Conservation (phyloP, 2,888 invertebrate species). For the Baccha elongata region DNA sequence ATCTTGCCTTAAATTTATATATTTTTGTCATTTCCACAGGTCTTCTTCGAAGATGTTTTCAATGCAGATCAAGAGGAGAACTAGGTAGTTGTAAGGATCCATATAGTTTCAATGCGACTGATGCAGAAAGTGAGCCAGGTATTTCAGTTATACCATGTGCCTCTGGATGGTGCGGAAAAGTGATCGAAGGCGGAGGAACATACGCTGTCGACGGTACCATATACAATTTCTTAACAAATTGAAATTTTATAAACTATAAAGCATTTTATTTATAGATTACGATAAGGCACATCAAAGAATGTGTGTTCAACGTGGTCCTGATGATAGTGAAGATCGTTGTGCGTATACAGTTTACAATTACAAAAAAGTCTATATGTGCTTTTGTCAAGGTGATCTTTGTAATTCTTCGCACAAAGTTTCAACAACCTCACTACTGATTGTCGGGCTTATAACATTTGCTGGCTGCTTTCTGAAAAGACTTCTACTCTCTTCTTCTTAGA, state of each 20-base stretch:
- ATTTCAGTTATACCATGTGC: slow-evolving; percentile 91
- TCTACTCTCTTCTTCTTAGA: slow-evolving; percentile 18
- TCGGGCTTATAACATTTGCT: slow-evolving; percentile 26
- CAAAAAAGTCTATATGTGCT: slow-evolving; percentile 94
- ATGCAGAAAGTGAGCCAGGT: slow-evolving; percentile 87
- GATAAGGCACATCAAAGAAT: slow-evolving; percentile 93
- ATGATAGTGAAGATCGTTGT: slow-evolving; percentile 94
- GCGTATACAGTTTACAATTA: slow-evolving; percentile 92
- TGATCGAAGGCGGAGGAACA: slow-evolving; percentile 90
- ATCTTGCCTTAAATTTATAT: no score
- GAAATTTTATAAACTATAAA: neutral
- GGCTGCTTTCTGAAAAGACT: slow-evolving; percentile 49
- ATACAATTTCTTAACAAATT: neutral
- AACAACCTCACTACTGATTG: slow-evolving; percentile 8
- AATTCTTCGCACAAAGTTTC: slow-evolving; percentile 82
- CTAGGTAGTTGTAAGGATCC: slow-evolving; percentile 94
- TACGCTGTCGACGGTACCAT: slow-evolving; percentile 92
- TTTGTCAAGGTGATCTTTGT: slow-evolving; percentile 95
- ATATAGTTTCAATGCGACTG: slow-evolving; percentile 90
- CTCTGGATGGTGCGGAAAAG: slow-evolving; percentile 96
- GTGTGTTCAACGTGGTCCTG: slow-evolving; percentile 93
- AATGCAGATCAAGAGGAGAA: slow-evolving; percentile 93
- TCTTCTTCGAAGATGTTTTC: slow-evolving; percentile 89
- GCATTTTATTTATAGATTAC: slow-evolving; percentile 85
- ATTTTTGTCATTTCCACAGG: no score